These are phyloP conservation scores for Odocoileus hemionus DNA, from an alignment of 2,113 vertebrate species.

Conservation along the genomic window DNA sequence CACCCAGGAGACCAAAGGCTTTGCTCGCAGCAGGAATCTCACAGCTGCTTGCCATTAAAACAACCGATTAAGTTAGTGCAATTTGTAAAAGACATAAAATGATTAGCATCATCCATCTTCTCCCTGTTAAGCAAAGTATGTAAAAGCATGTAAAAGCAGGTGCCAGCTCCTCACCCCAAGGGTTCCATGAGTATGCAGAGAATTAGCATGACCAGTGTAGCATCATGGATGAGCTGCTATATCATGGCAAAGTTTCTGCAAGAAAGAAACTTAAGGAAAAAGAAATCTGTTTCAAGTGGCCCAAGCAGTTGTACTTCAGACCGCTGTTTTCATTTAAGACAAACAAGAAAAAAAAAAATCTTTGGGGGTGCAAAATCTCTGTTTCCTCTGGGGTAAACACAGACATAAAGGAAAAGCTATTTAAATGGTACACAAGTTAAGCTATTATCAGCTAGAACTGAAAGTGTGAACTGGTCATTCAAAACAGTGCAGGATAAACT, in stretches of 20 bases:
- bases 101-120: slow-evolving; percentile 39
- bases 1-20: slow-evolving; percentile 69
- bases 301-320: not conserved
- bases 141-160: not conserved
- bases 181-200: not conserved
- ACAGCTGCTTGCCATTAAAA: slow-evolving; percentile 76
- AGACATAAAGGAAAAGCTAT: not conserved
- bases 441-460: not conserved
- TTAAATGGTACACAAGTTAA: not conserved
- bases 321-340: not conserved
- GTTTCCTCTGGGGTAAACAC: not conserved
- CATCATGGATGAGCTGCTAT: not conserved
- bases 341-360: not conserved
- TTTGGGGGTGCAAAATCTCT: not conserved
- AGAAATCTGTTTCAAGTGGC: not conserved
- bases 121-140: not conserved
- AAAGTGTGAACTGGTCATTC: not conserved
- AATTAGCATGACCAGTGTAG: too few relatives aligned
- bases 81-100: slow-evolving; percentile 49
- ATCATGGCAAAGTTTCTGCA: not conserved
- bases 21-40: slow-evolving; percentile 54
- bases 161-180: not conserved
- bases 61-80: slow-evolving; percentile 45
- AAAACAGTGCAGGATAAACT: not conserved
- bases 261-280: not conserved